phyloP scores from a whole-genome alignment of 2,888 invertebrate species.

The Stenichneumon culpator region DNA sequence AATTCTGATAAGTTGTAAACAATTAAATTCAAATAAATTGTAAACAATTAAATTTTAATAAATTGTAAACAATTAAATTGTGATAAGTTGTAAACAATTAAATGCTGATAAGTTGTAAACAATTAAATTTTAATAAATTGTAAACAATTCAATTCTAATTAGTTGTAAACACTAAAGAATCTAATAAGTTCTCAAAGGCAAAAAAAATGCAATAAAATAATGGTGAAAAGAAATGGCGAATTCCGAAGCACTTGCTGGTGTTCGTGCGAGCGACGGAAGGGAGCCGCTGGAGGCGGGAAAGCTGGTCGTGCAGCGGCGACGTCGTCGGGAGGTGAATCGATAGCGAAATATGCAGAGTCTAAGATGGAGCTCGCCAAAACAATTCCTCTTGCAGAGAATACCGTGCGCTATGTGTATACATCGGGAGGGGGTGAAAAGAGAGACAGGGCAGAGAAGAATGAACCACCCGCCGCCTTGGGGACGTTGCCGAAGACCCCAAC shows the following conservation, averaged over 20 bases:
- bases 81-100: no score
- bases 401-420: neutral
- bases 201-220: neutral
- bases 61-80: neutral
- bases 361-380: slow-evolving; percentile 60
- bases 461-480: slow-evolving; percentile 43
- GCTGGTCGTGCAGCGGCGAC: slow-evolving; percentile 9
- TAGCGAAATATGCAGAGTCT: slow-evolving; percentile 60
- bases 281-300: slow-evolving; percentile 29
- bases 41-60: neutral
- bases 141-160: neutral
- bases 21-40: neutral
- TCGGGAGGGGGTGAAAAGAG: neutral
- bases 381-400: slow-evolving; percentile 39
- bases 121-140: no score
- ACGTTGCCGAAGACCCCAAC: slow-evolving; percentile 10
- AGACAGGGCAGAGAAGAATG: slow-evolving; percentile 1
- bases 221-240: neutral
- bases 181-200: neutral
- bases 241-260: neutral
- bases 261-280: neutral
- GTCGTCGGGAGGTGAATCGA: slow-evolving; percentile 53
- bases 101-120: no score
- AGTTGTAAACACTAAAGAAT: neutral
- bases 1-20: no score